Evolutionary conservation across 2,113 vertebrate genomes (phyloP), one percentile per base, ranked within the genome.

Genomic region (Phocoena phocoena): DNA sequence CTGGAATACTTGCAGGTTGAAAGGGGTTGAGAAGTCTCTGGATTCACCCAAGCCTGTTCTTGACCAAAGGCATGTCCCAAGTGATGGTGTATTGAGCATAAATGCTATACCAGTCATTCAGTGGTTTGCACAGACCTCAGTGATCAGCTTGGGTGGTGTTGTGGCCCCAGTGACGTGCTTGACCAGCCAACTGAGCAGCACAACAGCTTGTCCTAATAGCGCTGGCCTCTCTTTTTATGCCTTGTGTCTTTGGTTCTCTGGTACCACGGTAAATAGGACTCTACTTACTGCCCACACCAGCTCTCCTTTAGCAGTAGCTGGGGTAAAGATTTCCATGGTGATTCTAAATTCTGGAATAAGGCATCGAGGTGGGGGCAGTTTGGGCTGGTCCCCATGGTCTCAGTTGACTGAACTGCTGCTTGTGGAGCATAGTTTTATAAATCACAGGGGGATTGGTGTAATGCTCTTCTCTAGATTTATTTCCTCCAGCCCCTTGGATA

Each of bases 241-340:
- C 28, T 33, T 71, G 5, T 65, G 33, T 65, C 63, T 92, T 58
- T 71, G 50, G 50, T 53, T 90, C 20, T 83, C 76, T 44, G 21
- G 53, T 31, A 18, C 53, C 26, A 5, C 38, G n/a, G 8, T 58
- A 67, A 87, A 94, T n/a, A 88, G 60, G 36, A 67, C 50, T 92
- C 41, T 84, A 31, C 28, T 53, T 77, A 44, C 38, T 73, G 47
- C 71, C 81, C 67, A 95, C 60, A 36, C 5, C 15, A 28, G 12
- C 76, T 67, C 33, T 94, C 96, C 94, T 95, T 90, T 81, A 88
- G 76, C 44, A n/a, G 12, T 68, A 83, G 68, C 82, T 91, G 58
- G 12, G 41, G 20, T 91, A 82, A 88, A 23, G 68, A 81, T 98
- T 97, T 92, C 96, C 89, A 96, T 94, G 81, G 93, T 41, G 86